Evolutionary conservation across 1,140 invertebrate genomes (phyloP).

Genomic region (Tetraneura akinire): DNA sequence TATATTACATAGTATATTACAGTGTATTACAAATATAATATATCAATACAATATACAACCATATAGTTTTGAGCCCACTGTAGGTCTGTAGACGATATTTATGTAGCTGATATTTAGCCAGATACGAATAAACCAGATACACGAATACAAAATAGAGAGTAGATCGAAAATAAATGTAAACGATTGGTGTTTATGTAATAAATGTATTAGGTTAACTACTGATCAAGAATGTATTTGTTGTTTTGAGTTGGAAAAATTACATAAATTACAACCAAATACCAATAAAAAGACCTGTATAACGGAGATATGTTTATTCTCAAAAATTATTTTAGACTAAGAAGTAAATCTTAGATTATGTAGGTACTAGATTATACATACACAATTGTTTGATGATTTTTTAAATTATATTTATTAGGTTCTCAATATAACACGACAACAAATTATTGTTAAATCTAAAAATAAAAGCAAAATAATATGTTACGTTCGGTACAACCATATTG

Average conservation of each 20-base stretch:
- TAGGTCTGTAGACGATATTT: no score
- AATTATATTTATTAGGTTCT: constrained; percentile 1
- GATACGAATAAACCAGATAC: not conserved
- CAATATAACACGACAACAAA: constrained; percentile 10
- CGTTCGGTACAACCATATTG: not conserved
- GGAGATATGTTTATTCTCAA: not conserved
- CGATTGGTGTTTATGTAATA: constrained; percentile 8
- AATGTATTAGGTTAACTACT: constrained; percentile 9
- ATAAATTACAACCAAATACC: not conserved
- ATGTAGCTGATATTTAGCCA: not conserved
- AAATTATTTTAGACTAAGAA: constrained; percentile 6
- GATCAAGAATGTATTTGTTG: constrained; percentile 7
- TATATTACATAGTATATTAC: not conserved
- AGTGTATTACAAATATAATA: constrained; percentile 14
- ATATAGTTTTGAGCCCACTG: no score
- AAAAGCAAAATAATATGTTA: not conserved
- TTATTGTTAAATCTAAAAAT: not conserved
- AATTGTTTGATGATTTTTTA: not conserved
- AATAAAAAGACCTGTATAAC: constrained; percentile 5
- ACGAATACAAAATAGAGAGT: not conserved
- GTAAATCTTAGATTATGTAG: not conserved
- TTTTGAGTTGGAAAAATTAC: constrained; percentile 5
- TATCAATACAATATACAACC: no score
- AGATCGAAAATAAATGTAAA: no score
- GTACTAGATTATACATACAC: not conserved